phyloP scores from a whole-genome alignment of 2,113 vertebrate species.

The Arenaria interpres region DNA sequence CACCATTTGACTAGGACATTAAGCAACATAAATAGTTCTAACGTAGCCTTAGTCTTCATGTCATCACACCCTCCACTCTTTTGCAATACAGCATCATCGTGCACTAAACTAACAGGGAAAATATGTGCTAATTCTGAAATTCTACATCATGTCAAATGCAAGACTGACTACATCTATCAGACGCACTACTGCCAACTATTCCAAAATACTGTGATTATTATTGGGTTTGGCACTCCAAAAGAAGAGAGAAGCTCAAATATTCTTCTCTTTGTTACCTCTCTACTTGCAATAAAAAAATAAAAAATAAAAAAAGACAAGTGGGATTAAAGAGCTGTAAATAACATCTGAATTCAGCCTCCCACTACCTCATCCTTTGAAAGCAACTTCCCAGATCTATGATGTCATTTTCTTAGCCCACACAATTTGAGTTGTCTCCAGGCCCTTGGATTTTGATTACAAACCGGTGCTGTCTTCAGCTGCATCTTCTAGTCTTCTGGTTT shows the following conservation, averaged over 20 bases:
- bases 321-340: conserved; percentile 2
- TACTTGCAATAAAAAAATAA: background rate
- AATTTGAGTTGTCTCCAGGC: background rate
- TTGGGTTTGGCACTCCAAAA: background rate
- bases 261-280: background rate
- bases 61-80: background rate
- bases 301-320: background rate
- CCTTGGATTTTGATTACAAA: conserved; percentile 12
- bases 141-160: background rate
- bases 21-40: background rate
- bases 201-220: background rate
- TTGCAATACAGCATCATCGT: background rate
- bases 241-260: background rate
- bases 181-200: background rate
- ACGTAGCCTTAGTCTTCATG: background rate
- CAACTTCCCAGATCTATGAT: background rate
- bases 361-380: conserved; percentile 16
- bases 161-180: background rate
- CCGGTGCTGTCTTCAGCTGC: background rate
- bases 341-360: conserved; percentile 11
- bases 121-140: background rate
- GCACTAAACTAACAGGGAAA: background rate
- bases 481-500: background rate
- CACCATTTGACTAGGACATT: background rate
- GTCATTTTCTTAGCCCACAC: conserved; percentile 4